Conservation (phyloP, 2,797 vertebrate genomes). For the Hapalemur alaotrensis region DNA sequence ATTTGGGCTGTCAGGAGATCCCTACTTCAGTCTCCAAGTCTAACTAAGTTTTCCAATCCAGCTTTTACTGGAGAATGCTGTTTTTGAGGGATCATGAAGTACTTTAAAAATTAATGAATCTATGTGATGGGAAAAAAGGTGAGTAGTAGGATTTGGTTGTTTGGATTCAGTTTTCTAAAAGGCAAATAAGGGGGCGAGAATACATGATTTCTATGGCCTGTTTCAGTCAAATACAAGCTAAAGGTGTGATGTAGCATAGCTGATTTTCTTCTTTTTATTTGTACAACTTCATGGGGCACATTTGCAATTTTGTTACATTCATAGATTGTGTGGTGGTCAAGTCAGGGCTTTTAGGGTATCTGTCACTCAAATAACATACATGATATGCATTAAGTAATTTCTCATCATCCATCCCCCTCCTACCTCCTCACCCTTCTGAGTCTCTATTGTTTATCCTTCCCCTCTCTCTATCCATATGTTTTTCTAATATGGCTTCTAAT, state of each 20-base stretch:
- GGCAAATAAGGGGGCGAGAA: not conserved
- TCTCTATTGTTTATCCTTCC: not conserved
- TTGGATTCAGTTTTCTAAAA: conserved; percentile 46
- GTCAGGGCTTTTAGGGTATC: not conserved
- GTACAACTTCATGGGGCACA: not conserved
- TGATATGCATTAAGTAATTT: not conserved
- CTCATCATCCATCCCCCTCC: not conserved
- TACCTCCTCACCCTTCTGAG: not conserved
- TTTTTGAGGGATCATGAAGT: not conserved
- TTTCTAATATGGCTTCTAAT: too few species aligned
- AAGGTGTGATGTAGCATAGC: not conserved
- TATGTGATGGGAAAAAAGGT: not conserved
- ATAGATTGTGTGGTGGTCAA: not conserved
- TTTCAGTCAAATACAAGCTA: not conserved
- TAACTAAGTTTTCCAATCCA: conserved; percentile 16
- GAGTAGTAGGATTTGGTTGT: not conserved
- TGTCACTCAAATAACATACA: not conserved
- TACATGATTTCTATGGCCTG: not conserved
- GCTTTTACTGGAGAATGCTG: not conserved
- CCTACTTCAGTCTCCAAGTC: not conserved
- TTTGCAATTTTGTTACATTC: not conserved
- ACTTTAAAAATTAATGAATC: conserved; percentile 26
- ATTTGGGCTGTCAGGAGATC: not conserved
- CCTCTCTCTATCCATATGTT: not conserved
- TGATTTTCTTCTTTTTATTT: conserved; percentile 3